These are phyloP conservation scores for Andricus grossulariae DNA, from an alignment of 1,140 invertebrate species.

Conservation along the genomic window DNA sequence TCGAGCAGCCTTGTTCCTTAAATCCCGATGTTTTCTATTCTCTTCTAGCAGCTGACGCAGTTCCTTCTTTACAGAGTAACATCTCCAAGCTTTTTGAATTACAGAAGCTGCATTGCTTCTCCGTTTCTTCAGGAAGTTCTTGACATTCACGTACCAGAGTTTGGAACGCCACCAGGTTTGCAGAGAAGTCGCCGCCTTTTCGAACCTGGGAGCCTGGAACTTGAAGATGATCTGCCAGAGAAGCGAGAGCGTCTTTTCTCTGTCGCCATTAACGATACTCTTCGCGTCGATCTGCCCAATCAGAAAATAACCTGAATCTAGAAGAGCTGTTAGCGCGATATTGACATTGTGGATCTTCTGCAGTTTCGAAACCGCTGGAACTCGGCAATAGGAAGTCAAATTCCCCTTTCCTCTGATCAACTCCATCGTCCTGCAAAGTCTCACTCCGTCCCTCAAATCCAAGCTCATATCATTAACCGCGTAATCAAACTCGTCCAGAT, in stretches of 20 bases:
- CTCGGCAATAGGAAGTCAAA: constrained; percentile 81
- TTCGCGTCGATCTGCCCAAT: constrained; percentile 80
- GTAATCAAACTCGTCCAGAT: constrained; percentile 93
- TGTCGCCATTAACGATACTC: constrained; percentile 90
- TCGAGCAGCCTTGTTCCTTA: constrained; percentile 47
- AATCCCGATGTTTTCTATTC: constrained; percentile 25
- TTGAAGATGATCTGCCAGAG: constrained; percentile 93
- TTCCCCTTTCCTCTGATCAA: constrained; percentile 84
- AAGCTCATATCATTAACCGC: constrained; percentile 84
- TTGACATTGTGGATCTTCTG: constrained; percentile 94
- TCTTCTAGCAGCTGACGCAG: constrained; percentile 46
- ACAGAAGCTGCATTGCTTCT: constrained; percentile 54
- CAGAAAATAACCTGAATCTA: constrained; percentile 57
- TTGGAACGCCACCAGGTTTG: constrained; percentile 83
- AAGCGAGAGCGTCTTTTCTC: constrained; percentile 90
- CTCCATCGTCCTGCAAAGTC: constrained; percentile 87
- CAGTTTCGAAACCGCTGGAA: constrained; percentile 88
- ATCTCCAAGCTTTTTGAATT: constrained; percentile 64
- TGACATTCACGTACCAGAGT: constrained; percentile 72
- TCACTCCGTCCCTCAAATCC: constrained; percentile 87
- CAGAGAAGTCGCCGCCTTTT: constrained; percentile 80
- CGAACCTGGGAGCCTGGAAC: constrained; percentile 85
- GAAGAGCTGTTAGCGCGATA: constrained; percentile 78
- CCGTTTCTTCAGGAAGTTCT: constrained; percentile 55
- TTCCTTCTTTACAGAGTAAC: constrained; percentile 42